A percentile compares a stretch with the other conserved stretches of the same genome.
These are phyloP conservation scores for Akabosia matsudoensis DNA, from an alignment of 1,140 invertebrate genomes.

Conservation along the genomic window DNA sequence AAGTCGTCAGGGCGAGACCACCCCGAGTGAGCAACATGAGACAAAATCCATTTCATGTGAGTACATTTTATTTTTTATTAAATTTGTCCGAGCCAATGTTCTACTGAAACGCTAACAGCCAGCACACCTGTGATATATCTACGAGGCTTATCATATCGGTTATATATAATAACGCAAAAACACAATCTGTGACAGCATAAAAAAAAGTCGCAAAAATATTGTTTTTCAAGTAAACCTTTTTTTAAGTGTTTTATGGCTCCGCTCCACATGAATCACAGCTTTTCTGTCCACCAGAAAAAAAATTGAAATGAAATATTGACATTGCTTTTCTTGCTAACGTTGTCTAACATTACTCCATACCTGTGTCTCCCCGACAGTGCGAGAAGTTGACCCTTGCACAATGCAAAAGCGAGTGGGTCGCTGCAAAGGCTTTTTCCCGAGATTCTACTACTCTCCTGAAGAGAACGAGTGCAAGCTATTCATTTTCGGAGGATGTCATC, in stretches of 20 bases:
- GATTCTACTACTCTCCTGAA: constrained; percentile 74
- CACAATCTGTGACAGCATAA: too few relatives aligned
- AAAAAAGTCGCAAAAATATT: too few relatives aligned
- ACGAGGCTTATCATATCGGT: too few relatives aligned
- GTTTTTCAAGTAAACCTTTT: too few relatives aligned
- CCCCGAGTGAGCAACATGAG: neutral
- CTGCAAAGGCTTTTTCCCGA: constrained; percentile 74
- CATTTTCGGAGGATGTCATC: constrained; percentile 81
- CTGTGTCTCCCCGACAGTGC: constrained; percentile 27
- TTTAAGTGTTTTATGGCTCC: neutral
- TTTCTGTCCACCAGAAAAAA: too few relatives aligned
- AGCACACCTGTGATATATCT: too few relatives aligned
- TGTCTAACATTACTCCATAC: too few relatives aligned
- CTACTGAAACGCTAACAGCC: neutral
- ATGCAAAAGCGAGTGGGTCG: constrained; percentile 69
- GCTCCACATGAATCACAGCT: neutral
- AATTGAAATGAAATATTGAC: too few relatives aligned
- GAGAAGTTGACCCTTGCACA: constrained; percentile 64
- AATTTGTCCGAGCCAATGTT: neutral
- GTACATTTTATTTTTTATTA: neutral
- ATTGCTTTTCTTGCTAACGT: too few relatives aligned
- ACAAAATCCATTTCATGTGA: constrained; percentile 11
- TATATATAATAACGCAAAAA: too few relatives aligned
- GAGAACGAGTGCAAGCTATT: constrained; percentile 76
- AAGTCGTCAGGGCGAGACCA: neutral